Evolutionary conservation across 1,140 invertebrate species (phyloP).

Genomic region (Pogonognathellus flavescens): DNA sequence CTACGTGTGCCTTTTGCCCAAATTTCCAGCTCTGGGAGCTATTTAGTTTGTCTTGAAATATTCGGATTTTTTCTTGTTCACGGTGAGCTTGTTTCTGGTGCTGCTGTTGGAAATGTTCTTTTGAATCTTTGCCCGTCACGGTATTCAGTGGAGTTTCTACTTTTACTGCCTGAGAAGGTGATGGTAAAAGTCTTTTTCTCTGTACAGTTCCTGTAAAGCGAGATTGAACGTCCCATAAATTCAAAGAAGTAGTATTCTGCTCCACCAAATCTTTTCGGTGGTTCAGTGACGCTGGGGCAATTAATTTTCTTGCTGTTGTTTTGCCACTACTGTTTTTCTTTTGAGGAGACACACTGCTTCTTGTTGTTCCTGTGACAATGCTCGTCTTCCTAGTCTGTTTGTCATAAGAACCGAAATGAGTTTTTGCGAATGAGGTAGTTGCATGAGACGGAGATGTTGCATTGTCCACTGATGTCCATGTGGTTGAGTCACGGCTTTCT

Average conservation of each 20-base stretch:
- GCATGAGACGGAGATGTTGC: background rate
- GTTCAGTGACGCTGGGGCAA: slow-evolving; percentile 17
- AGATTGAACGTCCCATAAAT: slow-evolving; percentile 57
- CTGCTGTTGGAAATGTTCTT: background rate
- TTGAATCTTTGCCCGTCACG: background rate
- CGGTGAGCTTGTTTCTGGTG: background rate
- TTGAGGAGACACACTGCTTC: slow-evolving; percentile 4
- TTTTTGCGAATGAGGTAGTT: background rate
- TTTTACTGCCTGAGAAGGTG: background rate
- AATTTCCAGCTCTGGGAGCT: slow-evolving; percentile 38
- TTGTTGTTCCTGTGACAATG: background rate
- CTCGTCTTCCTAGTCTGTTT: background rate
- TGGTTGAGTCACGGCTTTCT: background rate
- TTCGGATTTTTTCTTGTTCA: background rate
- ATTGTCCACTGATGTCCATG: background rate
- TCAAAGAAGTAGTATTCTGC: slow-evolving; percentile 23
- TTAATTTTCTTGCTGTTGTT: slow-evolving; percentile 53
- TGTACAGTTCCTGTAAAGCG: slow-evolving; percentile 55
- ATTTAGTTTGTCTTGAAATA: slow-evolving; percentile 10
- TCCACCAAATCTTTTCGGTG: background rate
- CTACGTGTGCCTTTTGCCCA: slow-evolving; percentile 28
- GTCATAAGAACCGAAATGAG: background rate
- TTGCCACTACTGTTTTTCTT: slow-evolving; percentile 31
- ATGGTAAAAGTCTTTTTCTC: slow-evolving; percentile 10
- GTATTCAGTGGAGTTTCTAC: background rate